Evolutionary conservation across 2,888 invertebrate genomes (phyloP).

Genomic region (Dicycla oo): DNA sequence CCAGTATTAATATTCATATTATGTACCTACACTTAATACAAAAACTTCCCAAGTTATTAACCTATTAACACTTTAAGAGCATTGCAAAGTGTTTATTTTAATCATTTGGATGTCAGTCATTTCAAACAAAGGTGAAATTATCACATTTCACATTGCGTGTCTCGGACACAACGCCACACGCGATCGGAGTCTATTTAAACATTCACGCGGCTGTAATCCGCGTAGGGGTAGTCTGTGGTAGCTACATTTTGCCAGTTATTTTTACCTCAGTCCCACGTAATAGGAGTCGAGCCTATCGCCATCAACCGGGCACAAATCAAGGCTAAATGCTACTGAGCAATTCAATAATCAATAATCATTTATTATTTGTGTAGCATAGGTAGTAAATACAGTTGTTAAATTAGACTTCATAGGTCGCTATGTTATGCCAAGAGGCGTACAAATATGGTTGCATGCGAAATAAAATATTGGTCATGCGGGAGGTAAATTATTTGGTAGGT

Average conservation of each 20-base stretch:
- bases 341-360: no score
- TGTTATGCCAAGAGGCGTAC: no score
- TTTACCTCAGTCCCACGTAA: background rate
- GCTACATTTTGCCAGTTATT: background rate
- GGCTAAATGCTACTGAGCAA: background rate
- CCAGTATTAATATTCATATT: slow-evolving; percentile 23
- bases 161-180: slow-evolving; percentile 54
- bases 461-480: no score
- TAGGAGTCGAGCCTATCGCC: background rate
- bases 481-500: no score
- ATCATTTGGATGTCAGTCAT: slow-evolving; percentile 54
- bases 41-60: slow-evolving; percentile 31
- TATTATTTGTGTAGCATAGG: no score
- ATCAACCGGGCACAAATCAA: background rate
- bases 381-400: no score
- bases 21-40: slow-evolving; percentile 10
- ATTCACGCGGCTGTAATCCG: slow-evolving; percentile 2
- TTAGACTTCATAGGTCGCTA: no score
- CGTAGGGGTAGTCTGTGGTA: background rate
- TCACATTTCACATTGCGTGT: slow-evolving; percentile 62
- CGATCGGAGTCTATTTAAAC: slow-evolving; percentile 45
- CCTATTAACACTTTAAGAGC: slow-evolving; percentile 38
- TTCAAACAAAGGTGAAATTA: slow-evolving; percentile 55
- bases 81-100: slow-evolving; percentile 34
- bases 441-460: no score